These are phyloP conservation scores for Lemur catta DNA, from an alignment of 2,797 vertebrate species.

Conservation along the genomic window DNA sequence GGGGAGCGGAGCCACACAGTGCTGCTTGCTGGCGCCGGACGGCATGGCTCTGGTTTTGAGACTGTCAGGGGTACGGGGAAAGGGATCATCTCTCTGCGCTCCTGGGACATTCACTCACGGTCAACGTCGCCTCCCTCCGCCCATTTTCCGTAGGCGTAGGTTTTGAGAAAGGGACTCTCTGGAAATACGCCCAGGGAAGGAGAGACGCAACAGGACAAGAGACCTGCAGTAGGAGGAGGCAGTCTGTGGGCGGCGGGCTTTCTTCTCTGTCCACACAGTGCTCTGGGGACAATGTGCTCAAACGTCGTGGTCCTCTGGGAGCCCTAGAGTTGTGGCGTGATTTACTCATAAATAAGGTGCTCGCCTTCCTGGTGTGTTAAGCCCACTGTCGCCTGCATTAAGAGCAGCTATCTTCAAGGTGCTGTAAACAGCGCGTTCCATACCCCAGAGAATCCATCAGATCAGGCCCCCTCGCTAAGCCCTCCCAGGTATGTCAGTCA, in stretches of 20 bases:
- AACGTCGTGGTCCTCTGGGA: background rate
- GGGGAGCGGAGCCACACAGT: background rate
- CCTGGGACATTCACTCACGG: background rate
- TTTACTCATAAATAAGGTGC: background rate
- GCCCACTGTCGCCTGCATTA: background rate
- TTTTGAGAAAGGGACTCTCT: background rate
- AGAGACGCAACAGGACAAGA: background rate
- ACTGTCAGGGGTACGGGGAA: background rate
- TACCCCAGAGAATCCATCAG: background rate
- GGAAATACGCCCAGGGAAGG: background rate
- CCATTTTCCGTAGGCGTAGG: background rate
- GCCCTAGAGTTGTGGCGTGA: background rate
- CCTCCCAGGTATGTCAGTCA: background rate
- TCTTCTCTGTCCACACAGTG: background rate
- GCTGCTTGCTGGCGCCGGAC: background rate
- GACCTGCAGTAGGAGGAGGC: background rate
- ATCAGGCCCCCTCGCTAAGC: background rate
- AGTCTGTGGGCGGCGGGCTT: background rate
- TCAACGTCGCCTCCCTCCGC: background rate
- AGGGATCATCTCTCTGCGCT: background rate
- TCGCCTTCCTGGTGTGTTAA: background rate
- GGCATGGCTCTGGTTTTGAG: background rate
- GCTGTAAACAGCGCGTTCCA: background rate
- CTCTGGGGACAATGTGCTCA: background rate
- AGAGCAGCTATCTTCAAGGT: background rate